Percentiles rank a stretch among this genome's conserved stretches.
phyloP scores from a whole-genome alignment of 1,140 invertebrate genomes.

The Drosophila parabipectinata region DNA sequence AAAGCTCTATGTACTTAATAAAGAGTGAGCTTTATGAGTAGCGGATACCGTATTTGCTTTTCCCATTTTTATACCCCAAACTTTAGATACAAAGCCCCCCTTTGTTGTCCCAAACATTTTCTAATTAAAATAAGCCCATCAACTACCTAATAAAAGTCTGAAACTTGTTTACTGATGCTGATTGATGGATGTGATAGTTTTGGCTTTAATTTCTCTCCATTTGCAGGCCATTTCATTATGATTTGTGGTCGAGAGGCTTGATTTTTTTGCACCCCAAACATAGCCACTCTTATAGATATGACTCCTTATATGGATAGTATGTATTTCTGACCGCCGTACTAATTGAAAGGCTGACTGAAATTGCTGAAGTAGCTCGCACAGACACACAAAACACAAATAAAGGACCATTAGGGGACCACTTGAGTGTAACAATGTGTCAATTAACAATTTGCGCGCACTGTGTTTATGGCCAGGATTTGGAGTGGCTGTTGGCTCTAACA shows the following conservation, averaged over 20 bases:
- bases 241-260: neutral
- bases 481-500: neutral
- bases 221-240: constrained; percentile 16
- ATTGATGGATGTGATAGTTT: constrained; percentile 18
- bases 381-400: neutral
- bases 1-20: too few relatives aligned
- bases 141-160: constrained; percentile 14
- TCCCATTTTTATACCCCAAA: neutral
- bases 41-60: too few relatives aligned
- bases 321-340: constrained; percentile 4
- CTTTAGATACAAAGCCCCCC: neutral
- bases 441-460: constrained; percentile 68
- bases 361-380: constrained; percentile 3
- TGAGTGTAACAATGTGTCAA: constrained; percentile 68
- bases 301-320: neutral
- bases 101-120: neutral
- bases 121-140: neutral
- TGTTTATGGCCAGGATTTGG: constrained; percentile 34
- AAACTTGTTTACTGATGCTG: neutral
- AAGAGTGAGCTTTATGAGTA: neutral
- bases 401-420: constrained; percentile 47
- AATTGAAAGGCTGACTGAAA: constrained; percentile 27
- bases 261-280: too few relatives aligned
- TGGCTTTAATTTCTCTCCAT: constrained; percentile 1
- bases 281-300: too few relatives aligned